phyloP scores from a whole-genome alignment of 92 coral and sea anemone species.

The Diadumene lineata region DNA sequence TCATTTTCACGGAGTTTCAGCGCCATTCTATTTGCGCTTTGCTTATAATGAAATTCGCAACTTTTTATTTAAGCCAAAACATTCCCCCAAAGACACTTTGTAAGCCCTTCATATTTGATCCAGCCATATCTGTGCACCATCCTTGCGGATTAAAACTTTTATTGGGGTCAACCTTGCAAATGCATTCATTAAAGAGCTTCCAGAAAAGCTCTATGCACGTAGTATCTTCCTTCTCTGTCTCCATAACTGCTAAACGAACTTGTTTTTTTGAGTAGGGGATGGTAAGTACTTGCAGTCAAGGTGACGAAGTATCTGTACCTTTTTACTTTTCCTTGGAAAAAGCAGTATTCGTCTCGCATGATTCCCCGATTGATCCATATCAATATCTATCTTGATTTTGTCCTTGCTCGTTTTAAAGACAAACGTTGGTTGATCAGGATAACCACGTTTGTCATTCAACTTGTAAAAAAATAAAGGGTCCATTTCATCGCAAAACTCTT shows the following conservation, averaged over 20 bases:
- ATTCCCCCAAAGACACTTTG: constrained; percentile 38
- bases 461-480: constrained; percentile 26
- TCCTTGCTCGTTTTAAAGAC: constrained; percentile 44
- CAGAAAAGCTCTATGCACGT: background rate
- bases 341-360: constrained; percentile 28
- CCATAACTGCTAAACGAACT: constrained; percentile 49
- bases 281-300: constrained; percentile 14
- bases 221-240: constrained; percentile 10
- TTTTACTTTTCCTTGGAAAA: constrained; percentile 11
- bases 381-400: constrained; percentile 24
- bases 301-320: too few species aligned
- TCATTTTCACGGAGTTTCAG: constrained; percentile 9
- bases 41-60: constrained; percentile 64
- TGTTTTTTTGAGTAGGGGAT: constrained; percentile 9
- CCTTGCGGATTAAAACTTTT: constrained; percentile 35
- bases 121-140: constrained; percentile 67
- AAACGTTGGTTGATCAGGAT: constrained; percentile 39
- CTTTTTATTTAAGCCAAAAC: constrained; percentile 31
- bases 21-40: constrained; percentile 44
- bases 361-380: constrained; percentile 31
- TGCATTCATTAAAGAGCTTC: constrained; percentile 6
- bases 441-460: constrained; percentile 32
- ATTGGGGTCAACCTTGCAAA: background rate
- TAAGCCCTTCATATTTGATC: constrained; percentile 53
- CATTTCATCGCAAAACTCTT: constrained; percentile 33